Evolutionary conservation across 2,113 vertebrate genomes (phyloP), one percentile per base, ranked within the genome.

Genomic region (Oryzias woworae): DNA sequence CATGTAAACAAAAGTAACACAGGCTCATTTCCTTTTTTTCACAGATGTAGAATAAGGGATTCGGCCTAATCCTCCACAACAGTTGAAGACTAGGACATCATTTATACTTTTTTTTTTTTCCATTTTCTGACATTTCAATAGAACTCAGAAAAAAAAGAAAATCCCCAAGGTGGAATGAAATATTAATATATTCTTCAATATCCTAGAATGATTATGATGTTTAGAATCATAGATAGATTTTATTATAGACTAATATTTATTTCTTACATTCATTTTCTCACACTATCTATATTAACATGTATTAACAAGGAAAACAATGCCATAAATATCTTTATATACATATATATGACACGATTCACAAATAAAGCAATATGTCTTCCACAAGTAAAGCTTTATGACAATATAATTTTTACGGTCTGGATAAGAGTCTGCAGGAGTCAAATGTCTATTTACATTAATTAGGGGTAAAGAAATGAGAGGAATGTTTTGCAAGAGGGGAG

Each of bases 241-340:
- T 73, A 88, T 90, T 84, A 84, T 89, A 90, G 86, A 91, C 88
- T 88, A 84, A 88, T 90, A 92, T 84, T 84, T 81, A 87, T 85
- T 90, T 90, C 86, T 89, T 90, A 92, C 91, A 92, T 92, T 92
- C 90, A 89, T 87, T 91, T 88, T 90, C 89, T 92, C 92, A 84
- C 90, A 92, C 91, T 90, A 92, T 83, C 88, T 77, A 91, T 91
- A 91, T 92, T 90, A 91, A 93, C 89, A 92, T 88, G 82, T 89
- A 92, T 90, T 88, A 89, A 90, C 86, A 89, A 36, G 82, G 80
- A 84, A 87, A 88, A 88, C 83, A 88, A 80, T 85, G 77, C 85
- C 79, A 78, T 80, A 53, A 71, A 85, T 73, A 67, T 66, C 64
- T 56, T 59, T 80, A 75, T 73, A 64, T 67, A 81, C 67, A 59